Conservation (phyloP, 2,888 invertebrate species). For the Xylota sylvarum region DNA sequence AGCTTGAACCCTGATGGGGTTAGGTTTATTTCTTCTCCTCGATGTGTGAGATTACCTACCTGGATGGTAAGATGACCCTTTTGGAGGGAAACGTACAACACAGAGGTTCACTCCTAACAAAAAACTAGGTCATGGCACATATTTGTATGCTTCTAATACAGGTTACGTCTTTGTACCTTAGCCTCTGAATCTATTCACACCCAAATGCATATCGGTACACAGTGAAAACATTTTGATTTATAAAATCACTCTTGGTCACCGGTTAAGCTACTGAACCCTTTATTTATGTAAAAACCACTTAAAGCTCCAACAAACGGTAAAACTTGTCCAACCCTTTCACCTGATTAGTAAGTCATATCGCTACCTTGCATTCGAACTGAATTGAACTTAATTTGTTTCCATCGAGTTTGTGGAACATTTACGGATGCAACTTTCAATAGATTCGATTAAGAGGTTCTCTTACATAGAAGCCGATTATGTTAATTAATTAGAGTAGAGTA, state of each 20-base stretch:
- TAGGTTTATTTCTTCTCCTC: too few relatives aligned
- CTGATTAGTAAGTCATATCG: constrained; percentile 5
- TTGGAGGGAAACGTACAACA: too few relatives aligned
- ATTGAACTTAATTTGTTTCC: neutral
- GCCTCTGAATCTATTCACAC: neutral
- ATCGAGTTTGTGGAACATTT: neutral
- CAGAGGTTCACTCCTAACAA: too few relatives aligned
- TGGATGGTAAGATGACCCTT: too few relatives aligned
- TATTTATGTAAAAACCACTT: constrained; percentile 7
- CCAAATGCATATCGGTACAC: neutral
- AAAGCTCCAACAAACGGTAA: neutral
- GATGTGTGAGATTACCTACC: too few relatives aligned
- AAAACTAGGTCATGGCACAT: too few relatives aligned
- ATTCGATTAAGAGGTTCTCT: neutral
- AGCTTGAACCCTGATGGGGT: too few relatives aligned
- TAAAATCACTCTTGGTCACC: neutral
- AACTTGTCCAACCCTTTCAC: constrained; percentile 5
- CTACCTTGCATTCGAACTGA: neutral
- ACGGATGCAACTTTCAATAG: neutral
- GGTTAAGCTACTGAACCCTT: neutral
- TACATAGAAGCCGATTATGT: constrained; percentile 20
- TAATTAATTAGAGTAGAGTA: constrained; percentile 23
- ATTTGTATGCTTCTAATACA: too few relatives aligned
- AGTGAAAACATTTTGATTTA: neutral
- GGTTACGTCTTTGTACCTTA: too few relatives aligned